A percentile compares a stretch with the other conserved stretches of the same genome.
Conservation (phyloP, 2,797 vertebrate species). For the Sardinella longiceps region DNA sequence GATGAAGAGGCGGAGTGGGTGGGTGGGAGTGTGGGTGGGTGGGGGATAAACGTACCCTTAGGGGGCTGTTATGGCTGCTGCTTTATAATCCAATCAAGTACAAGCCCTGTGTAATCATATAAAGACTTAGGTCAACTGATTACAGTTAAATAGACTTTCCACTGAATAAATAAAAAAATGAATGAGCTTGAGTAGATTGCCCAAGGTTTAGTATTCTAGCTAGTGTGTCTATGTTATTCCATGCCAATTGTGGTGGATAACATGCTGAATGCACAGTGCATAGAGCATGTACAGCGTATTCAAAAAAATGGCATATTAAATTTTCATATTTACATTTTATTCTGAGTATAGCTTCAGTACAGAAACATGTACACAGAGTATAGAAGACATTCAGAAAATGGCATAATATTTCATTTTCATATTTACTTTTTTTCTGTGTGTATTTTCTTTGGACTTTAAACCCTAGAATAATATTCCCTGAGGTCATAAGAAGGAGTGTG, state of each 20-base stretch:
- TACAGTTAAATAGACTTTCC: not conserved
- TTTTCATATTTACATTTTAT: too few relatives aligned
- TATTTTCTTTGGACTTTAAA: not conserved
- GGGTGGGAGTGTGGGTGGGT: too few relatives aligned
- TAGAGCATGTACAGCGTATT: too few relatives aligned
- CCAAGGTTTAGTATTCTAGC: not conserved
- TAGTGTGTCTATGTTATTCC: not conserved
- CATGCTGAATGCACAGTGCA: too few relatives aligned
- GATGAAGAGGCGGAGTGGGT: too few relatives aligned
- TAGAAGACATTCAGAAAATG: not conserved
- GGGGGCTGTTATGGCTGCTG: not conserved
- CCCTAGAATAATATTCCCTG: not conserved
- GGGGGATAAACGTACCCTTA: not conserved
- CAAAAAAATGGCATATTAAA: too few relatives aligned
- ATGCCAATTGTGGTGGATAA: not conserved
- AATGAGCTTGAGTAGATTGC: not conserved
- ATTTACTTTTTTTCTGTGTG: not conserved
- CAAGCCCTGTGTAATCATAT: not conserved
- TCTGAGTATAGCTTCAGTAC: too few relatives aligned
- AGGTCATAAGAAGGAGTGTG: not conserved
- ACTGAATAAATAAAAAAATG: not conserved
- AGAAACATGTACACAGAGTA: not conserved
- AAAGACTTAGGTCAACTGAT: slow-evolving; percentile 4
- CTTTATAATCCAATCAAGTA: not conserved
- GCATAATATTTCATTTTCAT: not conserved